Evolutionary conservation across 2,113 vertebrate genomes (phyloP), one percentile per base, ranked within the genome.

Genomic region (Tragelaphus buxtoni): DNA sequence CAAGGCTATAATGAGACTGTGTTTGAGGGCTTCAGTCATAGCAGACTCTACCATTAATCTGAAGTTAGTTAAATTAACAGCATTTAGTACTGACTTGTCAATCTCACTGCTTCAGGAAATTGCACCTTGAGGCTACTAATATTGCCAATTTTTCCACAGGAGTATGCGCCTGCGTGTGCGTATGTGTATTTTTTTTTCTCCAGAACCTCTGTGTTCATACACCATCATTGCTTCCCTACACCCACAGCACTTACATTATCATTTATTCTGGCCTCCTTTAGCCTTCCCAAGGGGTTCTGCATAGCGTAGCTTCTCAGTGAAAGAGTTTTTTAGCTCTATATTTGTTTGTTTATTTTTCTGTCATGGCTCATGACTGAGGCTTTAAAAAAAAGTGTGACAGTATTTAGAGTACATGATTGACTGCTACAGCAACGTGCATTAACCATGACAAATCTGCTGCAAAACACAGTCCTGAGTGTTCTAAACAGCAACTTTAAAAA

Each of bases 331-430:
- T 99, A 98, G 98, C 98, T 98, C 98, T 98, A 98, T 99, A 99
- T 99, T 99, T 99, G 99, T 99, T 99, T 99, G 99, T 99, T 99
- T 99, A 99, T 99, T 99, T 99, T 99, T 99, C 99, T 99, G 99
- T 99, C 99, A 99, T 98, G 99, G 99, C 98, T 98, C 98, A 98
- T 99, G 98, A 99, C 98, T 99, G 98, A 99, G 99, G 97, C 98
- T 99, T 98, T 98, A 98, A 98, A 98, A 96, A 98, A 98, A 99
- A 98, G 98, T 98, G 98, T 98, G 98, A 99, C 98, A 98, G 98
- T 98, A 98, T 99, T 99, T 98, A 98, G 98, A 98, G 98, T 96
- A 96, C 98, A 98, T 99, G 98, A 99, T 99, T 99, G 99, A 99
- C 99, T 99, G 98, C 98, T 98, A 97, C 96, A 98, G 98, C 98